Percentiles rank a stretch among this genome's conserved stretches.
Conservation (phyloP, 2,113 vertebrate species). For the Propithecus coquereli region DNA sequence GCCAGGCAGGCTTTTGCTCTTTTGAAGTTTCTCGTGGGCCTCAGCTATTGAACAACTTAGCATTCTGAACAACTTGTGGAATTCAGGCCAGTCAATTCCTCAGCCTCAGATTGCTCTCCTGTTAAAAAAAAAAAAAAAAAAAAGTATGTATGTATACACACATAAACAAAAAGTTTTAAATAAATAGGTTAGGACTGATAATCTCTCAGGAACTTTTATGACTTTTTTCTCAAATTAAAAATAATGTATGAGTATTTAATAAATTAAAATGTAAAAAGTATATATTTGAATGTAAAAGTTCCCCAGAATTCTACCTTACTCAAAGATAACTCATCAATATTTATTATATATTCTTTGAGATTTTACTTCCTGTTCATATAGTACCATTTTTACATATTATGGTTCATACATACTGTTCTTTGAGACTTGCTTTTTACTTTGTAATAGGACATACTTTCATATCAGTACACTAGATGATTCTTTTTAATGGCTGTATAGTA, state of each 20-base stretch:
- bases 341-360: neutral
- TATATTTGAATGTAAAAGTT: neutral
- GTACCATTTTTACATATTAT: neutral
- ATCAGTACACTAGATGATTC: neutral
- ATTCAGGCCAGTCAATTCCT: neutral
- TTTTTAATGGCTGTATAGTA: slow-evolving; percentile 35
- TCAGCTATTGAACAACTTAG: neutral
- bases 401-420: neutral
- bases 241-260: neutral
- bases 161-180: neutral
- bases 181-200: neutral
- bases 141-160: too few species aligned
- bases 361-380: neutral
- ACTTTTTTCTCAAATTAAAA: neutral
- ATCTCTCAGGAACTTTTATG: neutral
- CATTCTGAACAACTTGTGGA: neutral
- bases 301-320: neutral
- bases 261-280: neutral
- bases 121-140: neutral
- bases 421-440: neutral
- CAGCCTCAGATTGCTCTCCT: neutral
- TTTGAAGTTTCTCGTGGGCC: slow-evolving; percentile 8
- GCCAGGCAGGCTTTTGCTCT: slow-evolving; percentile 52
- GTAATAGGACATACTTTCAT: neutral
- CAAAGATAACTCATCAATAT: neutral